A percentile compares a stretch with the other conserved stretches of the same genome.
These are phyloP conservation scores for Vicugna pacos DNA, from an alignment of 2,113 vertebrate genomes.

Conservation along the genomic window DNA sequence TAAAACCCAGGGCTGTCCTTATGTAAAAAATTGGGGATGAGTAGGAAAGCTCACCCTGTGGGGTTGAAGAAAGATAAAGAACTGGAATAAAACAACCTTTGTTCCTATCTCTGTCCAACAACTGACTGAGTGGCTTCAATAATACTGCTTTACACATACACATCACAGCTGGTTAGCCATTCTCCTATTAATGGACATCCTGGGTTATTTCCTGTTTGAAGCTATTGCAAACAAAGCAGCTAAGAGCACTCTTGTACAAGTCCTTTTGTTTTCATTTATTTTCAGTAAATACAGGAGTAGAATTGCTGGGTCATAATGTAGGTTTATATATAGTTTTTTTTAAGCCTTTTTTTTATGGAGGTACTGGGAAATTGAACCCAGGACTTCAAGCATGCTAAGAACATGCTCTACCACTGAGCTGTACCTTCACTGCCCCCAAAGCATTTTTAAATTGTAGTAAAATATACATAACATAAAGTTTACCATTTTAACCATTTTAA, in stretches of 20 bases:
- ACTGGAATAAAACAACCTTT: not conserved
- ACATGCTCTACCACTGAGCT: too few relatives aligned
- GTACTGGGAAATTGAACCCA: too few relatives aligned
- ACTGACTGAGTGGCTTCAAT: not conserved
- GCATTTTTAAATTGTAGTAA: constrained; percentile 12
- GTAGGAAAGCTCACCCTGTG: not conserved
- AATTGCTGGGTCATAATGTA: not conserved
- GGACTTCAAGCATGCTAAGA: too few relatives aligned
- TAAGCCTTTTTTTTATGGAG: too few relatives aligned
- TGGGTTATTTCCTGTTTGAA: not conserved
- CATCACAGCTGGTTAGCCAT: not conserved
- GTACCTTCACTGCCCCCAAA: not conserved
- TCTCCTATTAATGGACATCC: not conserved
- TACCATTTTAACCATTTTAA: not conserved
- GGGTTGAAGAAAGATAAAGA: not conserved
- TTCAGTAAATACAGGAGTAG: not conserved
- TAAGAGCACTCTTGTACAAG: not conserved
- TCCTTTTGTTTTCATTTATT: constrained; percentile 24
- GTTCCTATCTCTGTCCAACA: not conserved
- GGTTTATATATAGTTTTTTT: not conserved
- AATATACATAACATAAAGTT: not conserved
- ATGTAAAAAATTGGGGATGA: not conserved
- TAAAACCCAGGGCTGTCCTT: not conserved
- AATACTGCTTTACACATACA: not conserved
- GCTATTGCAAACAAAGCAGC: not conserved